phyloP scores from a whole-genome alignment of 1,140 invertebrate genomes.

The Calliopsis andreniformis region DNA sequence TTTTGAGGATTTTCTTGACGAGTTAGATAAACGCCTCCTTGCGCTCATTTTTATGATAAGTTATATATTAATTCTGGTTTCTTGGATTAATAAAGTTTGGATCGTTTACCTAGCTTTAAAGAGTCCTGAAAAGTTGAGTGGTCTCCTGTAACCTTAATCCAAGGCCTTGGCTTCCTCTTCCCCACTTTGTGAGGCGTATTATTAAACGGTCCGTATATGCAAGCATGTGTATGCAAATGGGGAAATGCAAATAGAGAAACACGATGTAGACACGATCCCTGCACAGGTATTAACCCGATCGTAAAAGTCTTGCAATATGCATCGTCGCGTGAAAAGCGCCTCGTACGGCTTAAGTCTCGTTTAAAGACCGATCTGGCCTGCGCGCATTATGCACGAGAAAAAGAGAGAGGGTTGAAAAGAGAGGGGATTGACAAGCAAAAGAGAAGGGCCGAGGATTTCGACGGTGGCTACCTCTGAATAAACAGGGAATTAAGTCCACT shows the following conservation, averaged over 20 bases:
- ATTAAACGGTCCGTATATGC: too few relatives aligned
- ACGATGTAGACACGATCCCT: not conserved
- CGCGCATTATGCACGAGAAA: slow-evolving; percentile 23
- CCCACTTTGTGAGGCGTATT: not conserved
- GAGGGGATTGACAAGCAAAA: slow-evolving; percentile 38
- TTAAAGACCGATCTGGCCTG: slow-evolving; percentile 30
- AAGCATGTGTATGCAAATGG: slow-evolving; percentile 5
- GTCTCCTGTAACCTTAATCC: too few relatives aligned
- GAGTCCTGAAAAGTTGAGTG: too few relatives aligned
- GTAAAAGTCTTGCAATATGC: slow-evolving; percentile 35
- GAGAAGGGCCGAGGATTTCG: slow-evolving; percentile 6
- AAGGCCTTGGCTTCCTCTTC: too few relatives aligned
- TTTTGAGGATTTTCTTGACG: too few relatives aligned
- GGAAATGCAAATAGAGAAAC: slow-evolving; percentile 22
- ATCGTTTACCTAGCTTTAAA: too few relatives aligned
- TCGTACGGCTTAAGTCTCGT: not conserved
- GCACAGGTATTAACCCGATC: slow-evolving; percentile 23
- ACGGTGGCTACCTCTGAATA: not conserved
- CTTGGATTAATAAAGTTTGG: too few relatives aligned
- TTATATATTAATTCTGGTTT: too few relatives aligned
- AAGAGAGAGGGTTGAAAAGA: slow-evolving; percentile 32
- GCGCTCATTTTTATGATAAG: too few relatives aligned
- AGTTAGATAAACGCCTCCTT: too few relatives aligned
- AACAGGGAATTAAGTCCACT: not conserved
- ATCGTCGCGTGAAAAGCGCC: slow-evolving; percentile 53